phyloP scores from a whole-genome alignment of 1,140 invertebrate genomes.

The Cydia splendana region DNA sequence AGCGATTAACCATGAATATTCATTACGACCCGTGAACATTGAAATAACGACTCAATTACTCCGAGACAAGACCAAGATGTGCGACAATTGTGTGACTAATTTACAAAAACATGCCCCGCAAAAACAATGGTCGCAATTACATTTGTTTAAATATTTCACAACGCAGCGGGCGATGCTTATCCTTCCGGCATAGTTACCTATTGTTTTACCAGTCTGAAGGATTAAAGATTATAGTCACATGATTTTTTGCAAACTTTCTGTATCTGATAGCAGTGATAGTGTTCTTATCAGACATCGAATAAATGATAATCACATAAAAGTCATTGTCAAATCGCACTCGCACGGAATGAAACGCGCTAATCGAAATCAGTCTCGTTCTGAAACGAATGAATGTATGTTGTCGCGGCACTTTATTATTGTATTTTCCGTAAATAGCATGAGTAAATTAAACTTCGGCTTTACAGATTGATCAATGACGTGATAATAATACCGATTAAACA shows the following conservation, averaged over 20 bases:
- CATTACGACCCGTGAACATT: conserved; percentile 17
- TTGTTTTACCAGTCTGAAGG: conserved; percentile 28
- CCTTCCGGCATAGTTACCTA: conserved; percentile 17
- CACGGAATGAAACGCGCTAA: conserved; percentile 49
- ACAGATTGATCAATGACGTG: background rate
- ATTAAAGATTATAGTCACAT: conserved; percentile 33
- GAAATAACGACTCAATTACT: conserved; percentile 21
- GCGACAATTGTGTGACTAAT: conserved; percentile 23
- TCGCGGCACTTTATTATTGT: background rate
- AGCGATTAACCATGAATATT: conserved; percentile 1
- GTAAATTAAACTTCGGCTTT: background rate
- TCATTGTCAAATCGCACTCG: background rate
- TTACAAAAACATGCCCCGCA: conserved; percentile 22
- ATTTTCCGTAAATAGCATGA: background rate
- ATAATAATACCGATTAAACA: conserved; percentile 21
- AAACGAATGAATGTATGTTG: conserved; percentile 37
- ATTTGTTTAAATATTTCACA: conserved; percentile 29
- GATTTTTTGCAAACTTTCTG: conserved; percentile 35
- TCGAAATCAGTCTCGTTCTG: conserved; percentile 49
- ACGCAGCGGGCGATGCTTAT: background rate
- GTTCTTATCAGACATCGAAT: conserved; percentile 37
- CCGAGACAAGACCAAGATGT: conserved; percentile 3
- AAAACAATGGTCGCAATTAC: conserved; percentile 23
- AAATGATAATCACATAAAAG: conserved; percentile 9
- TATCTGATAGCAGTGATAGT: background rate